Percentiles rank a stretch among this genome's conserved stretches.
These are phyloP conservation scores for Lycopodina hypogea DNA, from an alignment of 37 sponge, comb jelly and placozoan species.

Conservation along the genomic window DNA sequence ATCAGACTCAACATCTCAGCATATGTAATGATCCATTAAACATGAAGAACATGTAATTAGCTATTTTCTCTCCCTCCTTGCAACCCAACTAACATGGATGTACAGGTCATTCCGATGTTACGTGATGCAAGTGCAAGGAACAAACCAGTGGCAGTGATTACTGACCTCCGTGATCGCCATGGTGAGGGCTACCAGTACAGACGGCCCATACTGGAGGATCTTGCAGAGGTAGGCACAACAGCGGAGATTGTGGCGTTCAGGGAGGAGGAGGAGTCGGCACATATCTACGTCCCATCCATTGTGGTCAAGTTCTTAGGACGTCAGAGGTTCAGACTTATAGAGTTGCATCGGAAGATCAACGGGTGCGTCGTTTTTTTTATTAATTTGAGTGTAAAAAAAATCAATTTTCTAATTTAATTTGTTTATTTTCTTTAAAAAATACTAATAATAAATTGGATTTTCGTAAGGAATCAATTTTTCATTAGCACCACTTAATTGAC, in stretches of 20 bases:
- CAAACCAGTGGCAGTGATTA: conserved; percentile 47
- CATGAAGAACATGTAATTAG: not conserved
- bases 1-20: no score
- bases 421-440: not conserved
- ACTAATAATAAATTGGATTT: no score
- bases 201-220: conserved; percentile 40
- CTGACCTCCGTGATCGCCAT: conserved; percentile 30
- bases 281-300: conserved; percentile 32
- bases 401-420: not conserved
- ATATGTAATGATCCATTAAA: not conserved
- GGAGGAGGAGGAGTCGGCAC: conserved; percentile 35
- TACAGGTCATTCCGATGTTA: conserved; percentile 47
- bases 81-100: not conserved
- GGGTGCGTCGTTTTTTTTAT: conserved; percentile 32
- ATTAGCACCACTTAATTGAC: no score
- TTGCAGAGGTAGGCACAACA: conserved; percentile 59
- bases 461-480: no score
- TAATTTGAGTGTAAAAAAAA: not conserved
- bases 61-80: not conserved
- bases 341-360: conserved; percentile 33
- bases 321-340: conserved; percentile 61
- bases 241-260: conserved; percentile 69
- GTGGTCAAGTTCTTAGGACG: conserved; percentile 64
- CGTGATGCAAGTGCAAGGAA: conserved; percentile 24
- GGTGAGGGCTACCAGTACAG: not conserved